Percentiles rank a stretch among this genome's conserved stretches.
Evolutionary conservation across 2,113 vertebrate genomes (phyloP).

Genomic region (Prunella himalayana): DNA sequence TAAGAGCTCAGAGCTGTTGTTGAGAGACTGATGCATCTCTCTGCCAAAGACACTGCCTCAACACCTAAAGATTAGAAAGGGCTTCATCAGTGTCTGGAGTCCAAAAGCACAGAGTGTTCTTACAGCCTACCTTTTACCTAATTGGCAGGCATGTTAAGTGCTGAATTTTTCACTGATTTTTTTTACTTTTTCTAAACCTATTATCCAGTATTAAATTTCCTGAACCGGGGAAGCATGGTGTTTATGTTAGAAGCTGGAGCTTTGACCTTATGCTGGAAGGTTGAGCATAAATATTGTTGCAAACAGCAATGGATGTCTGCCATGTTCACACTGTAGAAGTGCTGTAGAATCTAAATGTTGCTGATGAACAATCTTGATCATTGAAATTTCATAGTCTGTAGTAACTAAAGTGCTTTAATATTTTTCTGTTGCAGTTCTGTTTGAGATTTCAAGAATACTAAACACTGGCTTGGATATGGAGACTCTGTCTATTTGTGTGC

Average conservation of each 20-base stretch:
- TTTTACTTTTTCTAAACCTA: background rate
- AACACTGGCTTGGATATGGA: constrained; percentile 98
- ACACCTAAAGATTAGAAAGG: background rate
- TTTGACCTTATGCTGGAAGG: background rate
- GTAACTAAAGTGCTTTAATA: background rate
- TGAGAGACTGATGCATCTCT: background rate
- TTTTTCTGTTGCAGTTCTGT: constrained; percentile 78
- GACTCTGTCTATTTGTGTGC: constrained; percentile 93
- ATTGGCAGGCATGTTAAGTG: background rate
- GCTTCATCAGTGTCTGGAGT: background rate
- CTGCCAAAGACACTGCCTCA: background rate
- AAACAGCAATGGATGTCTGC: background rate
- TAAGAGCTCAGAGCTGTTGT: background rate
- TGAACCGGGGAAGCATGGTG: background rate
- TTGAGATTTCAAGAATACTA: constrained; percentile 94
- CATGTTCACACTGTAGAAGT: background rate
- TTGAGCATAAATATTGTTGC: background rate
- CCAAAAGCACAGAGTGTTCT: background rate
- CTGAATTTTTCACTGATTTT: background rate
- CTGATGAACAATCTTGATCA: background rate
- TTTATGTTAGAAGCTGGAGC: background rate
- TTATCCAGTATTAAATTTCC: background rate
- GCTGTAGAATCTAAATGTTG: background rate
- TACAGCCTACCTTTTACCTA: background rate
- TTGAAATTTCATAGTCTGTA: background rate